These are phyloP conservation scores for Syrmaticus mikado DNA, from an alignment of 2,113 vertebrate species.

Conservation along the genomic window DNA sequence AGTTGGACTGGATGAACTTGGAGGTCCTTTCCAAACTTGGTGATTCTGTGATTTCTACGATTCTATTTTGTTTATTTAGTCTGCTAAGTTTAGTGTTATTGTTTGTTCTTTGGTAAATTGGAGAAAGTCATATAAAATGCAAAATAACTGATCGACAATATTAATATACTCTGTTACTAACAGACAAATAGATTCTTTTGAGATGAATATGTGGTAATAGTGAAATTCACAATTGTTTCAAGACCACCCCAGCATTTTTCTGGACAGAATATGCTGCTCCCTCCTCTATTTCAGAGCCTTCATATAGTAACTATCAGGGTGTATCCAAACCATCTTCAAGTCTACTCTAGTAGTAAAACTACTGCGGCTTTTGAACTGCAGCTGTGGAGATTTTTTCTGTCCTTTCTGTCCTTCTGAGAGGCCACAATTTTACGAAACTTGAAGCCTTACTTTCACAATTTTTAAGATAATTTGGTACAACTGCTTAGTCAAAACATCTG, in stretches of 20 bases:
- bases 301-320: neutral
- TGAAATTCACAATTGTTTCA: neutral
- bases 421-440: neutral
- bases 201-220: neutral
- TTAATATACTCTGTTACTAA: neutral
- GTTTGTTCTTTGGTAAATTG: conserved; percentile 5
- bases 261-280: neutral
- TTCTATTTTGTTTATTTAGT: no score
- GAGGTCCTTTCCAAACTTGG: neutral
- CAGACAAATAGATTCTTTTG: neutral
- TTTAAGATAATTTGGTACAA: neutral
- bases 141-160: neutral
- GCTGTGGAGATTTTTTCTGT: neutral
- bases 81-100: neutral
- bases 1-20: no score
- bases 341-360: neutral
- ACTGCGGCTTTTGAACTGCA: neutral
- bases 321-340: neutral
- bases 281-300: neutral
- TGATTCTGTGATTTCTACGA: neutral
- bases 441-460: neutral
- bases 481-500: neutral
- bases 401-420: neutral
- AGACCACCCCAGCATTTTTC: neutral
- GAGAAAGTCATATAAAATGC: conserved; percentile 35